Evolutionary conservation across 2,113 vertebrate genomes (phyloP).

Genomic region (Brachirus orientalis): DNA sequence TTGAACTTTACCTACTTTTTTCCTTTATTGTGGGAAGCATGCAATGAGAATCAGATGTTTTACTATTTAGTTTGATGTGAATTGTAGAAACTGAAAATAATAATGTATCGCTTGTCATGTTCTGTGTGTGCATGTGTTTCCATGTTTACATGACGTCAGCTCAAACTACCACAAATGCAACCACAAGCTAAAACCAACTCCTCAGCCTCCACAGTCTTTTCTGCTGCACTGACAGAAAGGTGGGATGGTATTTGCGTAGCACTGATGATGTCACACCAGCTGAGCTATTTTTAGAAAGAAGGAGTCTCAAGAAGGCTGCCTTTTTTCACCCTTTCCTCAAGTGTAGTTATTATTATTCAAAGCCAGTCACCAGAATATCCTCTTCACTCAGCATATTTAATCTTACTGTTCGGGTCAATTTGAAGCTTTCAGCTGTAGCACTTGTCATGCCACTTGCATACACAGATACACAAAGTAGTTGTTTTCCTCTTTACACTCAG

Average conservation of each 20-base stretch:
- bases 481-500: background rate
- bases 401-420: slow-evolving; percentile 35
- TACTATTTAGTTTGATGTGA: background rate
- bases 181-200: background rate
- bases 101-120: background rate
- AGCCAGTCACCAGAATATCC: slow-evolving; percentile 16
- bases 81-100: too few relatives aligned
- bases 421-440: slow-evolving; percentile 12
- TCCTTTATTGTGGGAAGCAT: background rate
- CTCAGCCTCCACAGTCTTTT: slow-evolving; percentile 43
- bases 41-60: background rate
- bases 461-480: background rate
- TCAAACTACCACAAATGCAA: slow-evolving; percentile 11
- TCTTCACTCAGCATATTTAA: slow-evolving; percentile 22
- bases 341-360: slow-evolving; percentile 51
- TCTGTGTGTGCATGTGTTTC: background rate
- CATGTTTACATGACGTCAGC: slow-evolving; percentile 2
- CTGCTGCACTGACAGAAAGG: slow-evolving; percentile 37
- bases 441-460: background rate
- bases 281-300: slow-evolving; percentile 74
- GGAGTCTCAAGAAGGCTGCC: slow-evolving; percentile 34
- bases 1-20: background rate
- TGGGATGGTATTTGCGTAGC: slow-evolving; percentile 52
- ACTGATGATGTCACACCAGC: slow-evolving; percentile 74
- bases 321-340: slow-evolving; percentile 20